phyloP scores from a whole-genome alignment of 2,113 vertebrate species.

The Procavia capensis region DNA sequence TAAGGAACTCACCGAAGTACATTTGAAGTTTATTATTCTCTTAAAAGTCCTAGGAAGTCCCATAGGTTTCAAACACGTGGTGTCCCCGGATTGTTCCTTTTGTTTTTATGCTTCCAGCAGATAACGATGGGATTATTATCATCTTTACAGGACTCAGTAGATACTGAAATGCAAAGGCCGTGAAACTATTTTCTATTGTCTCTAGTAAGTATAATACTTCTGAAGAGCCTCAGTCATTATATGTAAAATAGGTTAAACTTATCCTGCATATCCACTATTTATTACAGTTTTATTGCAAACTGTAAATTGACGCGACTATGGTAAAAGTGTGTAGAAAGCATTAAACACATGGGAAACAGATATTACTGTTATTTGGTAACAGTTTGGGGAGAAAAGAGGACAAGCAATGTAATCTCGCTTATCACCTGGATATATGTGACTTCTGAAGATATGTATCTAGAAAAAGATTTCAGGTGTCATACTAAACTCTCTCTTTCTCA shows the following conservation, averaged over 20 bases:
- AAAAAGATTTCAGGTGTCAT: neutral
- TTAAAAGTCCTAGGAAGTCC: constrained; percentile 36
- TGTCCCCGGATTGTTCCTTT: neutral
- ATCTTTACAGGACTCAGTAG: neutral
- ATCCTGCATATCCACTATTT: neutral
- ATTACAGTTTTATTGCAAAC: constrained; percentile 13
- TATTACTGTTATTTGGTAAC: neutral
- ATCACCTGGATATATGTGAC: neutral
- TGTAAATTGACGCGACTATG: neutral
- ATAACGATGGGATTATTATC: neutral
- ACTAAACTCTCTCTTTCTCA: neutral
- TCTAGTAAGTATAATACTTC: constrained; percentile 29
- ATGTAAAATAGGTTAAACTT: neutral
- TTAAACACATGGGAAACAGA: neutral
- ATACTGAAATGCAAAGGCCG: constrained; percentile 23
- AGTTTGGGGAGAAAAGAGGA: constrained; percentile 6
- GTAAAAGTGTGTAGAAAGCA: neutral
- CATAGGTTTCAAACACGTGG: constrained; percentile 58
- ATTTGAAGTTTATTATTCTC: constrained; percentile 65
- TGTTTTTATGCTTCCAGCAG: neutral
- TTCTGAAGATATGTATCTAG: neutral
- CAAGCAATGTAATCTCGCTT: neutral
- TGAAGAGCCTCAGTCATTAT: neutral
- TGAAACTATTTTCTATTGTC: constrained; percentile 30
- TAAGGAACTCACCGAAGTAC: constrained; percentile 55